Evolutionary conservation across 2,888 invertebrate genomes (phyloP).

Genomic region (Melipona bicolor): DNA sequence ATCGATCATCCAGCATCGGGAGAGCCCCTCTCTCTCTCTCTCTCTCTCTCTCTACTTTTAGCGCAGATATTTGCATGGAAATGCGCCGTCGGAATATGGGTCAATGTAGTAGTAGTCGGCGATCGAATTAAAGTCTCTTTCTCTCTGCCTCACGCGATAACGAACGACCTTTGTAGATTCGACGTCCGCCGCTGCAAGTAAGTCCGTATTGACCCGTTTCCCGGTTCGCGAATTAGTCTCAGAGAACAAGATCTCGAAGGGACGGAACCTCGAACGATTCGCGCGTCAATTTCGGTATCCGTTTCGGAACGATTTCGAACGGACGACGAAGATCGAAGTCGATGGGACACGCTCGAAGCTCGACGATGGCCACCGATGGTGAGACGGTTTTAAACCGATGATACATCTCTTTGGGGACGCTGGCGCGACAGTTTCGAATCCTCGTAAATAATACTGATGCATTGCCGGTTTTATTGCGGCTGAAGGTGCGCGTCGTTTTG

Average conservation of each 20-base stretch:
- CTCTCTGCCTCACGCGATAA: constrained; percentile 14
- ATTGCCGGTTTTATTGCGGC: constrained; percentile 22
- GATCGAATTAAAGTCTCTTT: constrained; percentile 39
- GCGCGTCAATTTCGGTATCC: not conserved
- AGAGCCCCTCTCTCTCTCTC: too few species aligned
- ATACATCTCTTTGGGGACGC: not conserved
- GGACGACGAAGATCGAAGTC: not conserved
- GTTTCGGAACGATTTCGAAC: not conserved
- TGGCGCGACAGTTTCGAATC: constrained; percentile 6
- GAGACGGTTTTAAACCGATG: not conserved
- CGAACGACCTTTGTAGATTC: constrained; percentile 29
- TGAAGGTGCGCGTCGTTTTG: constrained; percentile 1
- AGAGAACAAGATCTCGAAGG: not conserved
- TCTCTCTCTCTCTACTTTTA: not conserved
- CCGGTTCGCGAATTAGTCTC: not conserved
- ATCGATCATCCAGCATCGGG: constrained; percentile 1
- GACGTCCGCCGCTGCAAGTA: not conserved
- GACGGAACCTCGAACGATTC: not conserved
- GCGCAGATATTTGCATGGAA: constrained; percentile 21
- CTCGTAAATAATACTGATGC: constrained; percentile 29
- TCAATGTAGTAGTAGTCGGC: not conserved
- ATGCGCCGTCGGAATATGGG: constrained; percentile 5
- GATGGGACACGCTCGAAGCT: not conserved
- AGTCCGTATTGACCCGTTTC: constrained; percentile 34
- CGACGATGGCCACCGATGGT: not conserved